A percentile compares a stretch with the other conserved stretches of the same genome.
Evolutionary conservation across 2,113 vertebrate genomes (phyloP).

Genomic region (Muntiacus reevesi): DNA sequence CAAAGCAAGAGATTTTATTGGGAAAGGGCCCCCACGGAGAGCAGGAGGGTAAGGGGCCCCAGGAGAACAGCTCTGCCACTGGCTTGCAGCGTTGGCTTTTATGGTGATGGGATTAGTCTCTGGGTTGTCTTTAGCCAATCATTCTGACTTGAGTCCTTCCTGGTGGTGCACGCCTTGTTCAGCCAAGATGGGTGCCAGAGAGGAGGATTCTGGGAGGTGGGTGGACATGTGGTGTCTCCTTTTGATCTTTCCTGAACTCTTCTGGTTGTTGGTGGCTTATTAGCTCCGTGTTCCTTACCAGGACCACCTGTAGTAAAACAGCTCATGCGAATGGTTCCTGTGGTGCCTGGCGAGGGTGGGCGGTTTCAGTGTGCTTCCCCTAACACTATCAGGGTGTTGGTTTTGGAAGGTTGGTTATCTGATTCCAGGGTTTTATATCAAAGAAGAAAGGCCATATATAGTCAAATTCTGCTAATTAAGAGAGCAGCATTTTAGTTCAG

Average conservation of each 20-base stretch:
- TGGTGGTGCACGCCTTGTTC: background rate
- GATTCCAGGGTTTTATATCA: background rate
- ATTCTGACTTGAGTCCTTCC: background rate
- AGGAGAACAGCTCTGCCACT: background rate
- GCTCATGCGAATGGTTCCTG: accelerated
- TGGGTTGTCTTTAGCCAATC: background rate
- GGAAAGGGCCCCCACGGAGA: background rate
- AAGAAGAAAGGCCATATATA: background rate
- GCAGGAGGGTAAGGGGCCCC: background rate
- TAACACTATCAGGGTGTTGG: background rate
- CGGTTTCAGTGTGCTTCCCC: background rate
- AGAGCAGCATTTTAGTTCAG: background rate
- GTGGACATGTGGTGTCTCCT: background rate
- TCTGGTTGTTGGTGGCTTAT: background rate
- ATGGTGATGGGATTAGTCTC: background rate
- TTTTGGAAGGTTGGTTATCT: background rate
- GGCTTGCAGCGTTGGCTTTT: accelerated
- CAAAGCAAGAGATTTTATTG: background rate
- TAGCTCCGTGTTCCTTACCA: background rate
- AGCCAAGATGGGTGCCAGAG: background rate
- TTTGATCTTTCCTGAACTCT: background rate
- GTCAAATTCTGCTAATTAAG: background rate
- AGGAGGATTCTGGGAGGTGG: background rate
- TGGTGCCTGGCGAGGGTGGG: background rate
- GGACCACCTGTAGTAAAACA: background rate